Evolutionary conservation across 2,113 vertebrate genomes (phyloP).

Genomic region (Caretta caretta): DNA sequence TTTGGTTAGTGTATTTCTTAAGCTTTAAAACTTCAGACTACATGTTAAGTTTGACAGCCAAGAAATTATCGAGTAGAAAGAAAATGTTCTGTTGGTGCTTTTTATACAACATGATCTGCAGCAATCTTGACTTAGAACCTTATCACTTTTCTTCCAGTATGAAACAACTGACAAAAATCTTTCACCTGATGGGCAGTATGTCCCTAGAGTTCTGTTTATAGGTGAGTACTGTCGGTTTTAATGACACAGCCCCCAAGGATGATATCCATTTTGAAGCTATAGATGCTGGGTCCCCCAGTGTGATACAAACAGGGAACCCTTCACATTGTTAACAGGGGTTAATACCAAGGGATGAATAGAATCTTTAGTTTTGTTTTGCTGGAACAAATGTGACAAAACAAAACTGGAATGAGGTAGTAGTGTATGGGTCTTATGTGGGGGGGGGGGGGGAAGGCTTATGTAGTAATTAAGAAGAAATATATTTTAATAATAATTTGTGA

Average conservation of each 20-base stretch:
- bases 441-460: too few species aligned
- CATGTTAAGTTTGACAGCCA: neutral
- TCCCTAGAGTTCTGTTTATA: slow-evolving; percentile 94
- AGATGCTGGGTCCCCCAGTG: neutral
- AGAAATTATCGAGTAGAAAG: neutral
- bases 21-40: neutral
- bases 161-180: slow-evolving; percentile 97
- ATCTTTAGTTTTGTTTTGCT: neutral
- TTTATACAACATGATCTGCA: neutral
- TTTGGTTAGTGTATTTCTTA: neutral
- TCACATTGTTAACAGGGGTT: neutral
- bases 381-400: neutral
- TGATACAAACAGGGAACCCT: neutral
- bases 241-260: neutral
- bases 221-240: slow-evolving; percentile 83
- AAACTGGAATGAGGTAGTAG: neutral
- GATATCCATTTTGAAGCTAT: neutral
- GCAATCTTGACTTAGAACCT: slow-evolving; percentile 19
- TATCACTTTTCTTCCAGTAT: slow-evolving; percentile 81
- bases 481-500: neutral
- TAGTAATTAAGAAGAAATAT: neutral
- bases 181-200: slow-evolving; percentile 94
- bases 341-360: neutral
- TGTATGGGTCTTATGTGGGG: too few species aligned
- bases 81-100: neutral